Evolutionary conservation across 2,888 invertebrate species (phyloP).

Genomic region (Eugnorisma glareosa): DNA sequence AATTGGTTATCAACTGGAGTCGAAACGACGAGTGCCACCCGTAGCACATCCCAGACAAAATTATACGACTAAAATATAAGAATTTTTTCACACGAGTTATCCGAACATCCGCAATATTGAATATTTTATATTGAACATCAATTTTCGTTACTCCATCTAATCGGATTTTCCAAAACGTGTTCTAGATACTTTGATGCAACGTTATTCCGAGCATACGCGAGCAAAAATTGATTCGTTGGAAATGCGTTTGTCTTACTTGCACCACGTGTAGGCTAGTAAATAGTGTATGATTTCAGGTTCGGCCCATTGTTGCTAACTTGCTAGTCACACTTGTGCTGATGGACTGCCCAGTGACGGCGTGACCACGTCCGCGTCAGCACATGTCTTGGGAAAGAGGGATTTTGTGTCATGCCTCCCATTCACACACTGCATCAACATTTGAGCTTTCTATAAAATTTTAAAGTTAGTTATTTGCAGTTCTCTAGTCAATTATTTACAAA

Average conservation of each 20-base stretch:
- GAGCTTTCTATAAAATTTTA: background rate
- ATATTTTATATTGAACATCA: conserved; percentile 17
- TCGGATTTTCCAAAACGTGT: conserved; percentile 2
- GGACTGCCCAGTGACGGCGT: background rate
- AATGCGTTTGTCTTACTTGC: conserved; percentile 66
- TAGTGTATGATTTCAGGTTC: conserved; percentile 75
- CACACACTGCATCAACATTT: background rate
- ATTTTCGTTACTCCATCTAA: conserved; percentile 10
- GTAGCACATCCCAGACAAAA: background rate
- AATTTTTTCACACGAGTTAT: background rate
- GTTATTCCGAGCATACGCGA: conserved; percentile 15
- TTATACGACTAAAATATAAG: background rate
- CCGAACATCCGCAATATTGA: background rate
- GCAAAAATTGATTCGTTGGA: conserved; percentile 46
- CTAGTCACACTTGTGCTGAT: conserved; percentile 43
- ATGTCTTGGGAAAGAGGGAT: conserved; percentile 25
- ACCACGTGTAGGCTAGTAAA: conserved; percentile 75
- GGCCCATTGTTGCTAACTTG: conserved; percentile 56
- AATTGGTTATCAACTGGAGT: background rate
- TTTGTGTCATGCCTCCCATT: conserved; percentile 2
- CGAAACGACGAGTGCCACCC: too few relatives aligned
- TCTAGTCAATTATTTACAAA: background rate
- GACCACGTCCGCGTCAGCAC: conserved; percentile 14
- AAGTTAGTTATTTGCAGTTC: conserved; percentile 1
- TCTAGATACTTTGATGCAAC: background rate